Conservation (phyloP, 1,140 invertebrate genomes). For the Drosophila bocki region DNA sequence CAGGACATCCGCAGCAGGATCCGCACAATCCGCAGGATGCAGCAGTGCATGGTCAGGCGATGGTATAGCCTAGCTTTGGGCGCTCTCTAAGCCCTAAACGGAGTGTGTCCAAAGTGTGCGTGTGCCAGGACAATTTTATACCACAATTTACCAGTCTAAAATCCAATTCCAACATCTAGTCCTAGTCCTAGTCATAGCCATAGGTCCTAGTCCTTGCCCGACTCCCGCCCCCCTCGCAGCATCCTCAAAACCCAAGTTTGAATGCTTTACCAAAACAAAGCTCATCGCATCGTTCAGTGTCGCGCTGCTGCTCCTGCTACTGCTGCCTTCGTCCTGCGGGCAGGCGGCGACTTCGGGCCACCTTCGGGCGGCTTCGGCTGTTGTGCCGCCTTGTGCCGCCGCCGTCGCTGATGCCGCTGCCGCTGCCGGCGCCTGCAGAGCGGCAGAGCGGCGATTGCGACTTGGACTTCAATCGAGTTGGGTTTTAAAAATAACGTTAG, state of each 20-base stretch:
- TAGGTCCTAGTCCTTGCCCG: too few relatives aligned
- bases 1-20: background rate
- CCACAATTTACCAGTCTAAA: background rate
- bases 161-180: background rate
- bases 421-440: constrained; percentile 22
- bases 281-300: constrained; percentile 9
- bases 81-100: constrained; percentile 27
- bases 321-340: constrained; percentile 26
- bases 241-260: constrained; percentile 4
- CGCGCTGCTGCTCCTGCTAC: background rate
- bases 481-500: constrained; percentile 84
- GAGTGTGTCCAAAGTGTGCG: background rate
- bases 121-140: background rate
- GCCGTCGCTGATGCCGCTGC: constrained; percentile 16
- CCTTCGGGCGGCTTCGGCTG: constrained; percentile 59
- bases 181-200: too few relatives aligned
- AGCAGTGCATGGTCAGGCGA: background rate
- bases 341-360: constrained; percentile 13
- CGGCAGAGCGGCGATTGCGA: constrained; percentile 36
- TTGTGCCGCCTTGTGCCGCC: constrained; percentile 19
- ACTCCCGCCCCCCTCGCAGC: background rate
- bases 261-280: constrained; percentile 42
- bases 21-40: background rate
- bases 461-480: constrained; percentile 83
- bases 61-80: constrained; percentile 53